Base-by-base conservation (phyloP, 2,888 invertebrate genomes). In the Liodrosophila aerea region DNA sequence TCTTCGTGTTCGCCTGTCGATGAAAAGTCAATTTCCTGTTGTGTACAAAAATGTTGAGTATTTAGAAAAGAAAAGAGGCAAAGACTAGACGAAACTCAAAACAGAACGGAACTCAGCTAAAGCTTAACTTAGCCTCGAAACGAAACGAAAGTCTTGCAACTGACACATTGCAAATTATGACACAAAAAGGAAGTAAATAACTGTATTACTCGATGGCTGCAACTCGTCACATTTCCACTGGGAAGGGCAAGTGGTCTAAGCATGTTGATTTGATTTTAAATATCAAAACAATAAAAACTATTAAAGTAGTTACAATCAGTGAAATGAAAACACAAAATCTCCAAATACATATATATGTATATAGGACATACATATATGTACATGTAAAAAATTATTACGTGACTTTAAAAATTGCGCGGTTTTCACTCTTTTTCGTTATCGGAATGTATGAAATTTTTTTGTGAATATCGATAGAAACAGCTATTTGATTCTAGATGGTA, bases 21-120 rank as follows among this genome's bases (percentile, higher is more conserved):
- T 82, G 85, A 74, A 78, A 82, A 85, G 64, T 82, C 82, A 82
- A 82, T 82, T 82, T 82, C 82, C 82, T 78, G 83, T 82, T 85
- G 69, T 81, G 66, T 49, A 58, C 56, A 78, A 83, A 76, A 85
- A 78, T 83, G 76, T 75, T 61, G 43, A 64, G 62, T 52, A 56
- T 54, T 59, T 51, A 49, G 43, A 37, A 44, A 51, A 30, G 8
- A 39, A 7, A n/a, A 7, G 34, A 7, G 9, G 18, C 7, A 29
- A 2, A 2, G 29, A 27, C 8, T 39, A 9, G 39, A 34, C 31
- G 30, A 54, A 62, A 45, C 53, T 31, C 36, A 44, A n/a, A 9
- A 8, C 22, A 9, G 7, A 41, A 51, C 46, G 49, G 39, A 46
- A 56, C 47, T 54, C 51, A 40, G 16, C 56, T 30, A 18, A 3